Evolutionary conservation across 2,888 invertebrate species (phyloP), one percentile per base, ranked within the genome.

Genomic region (Harpalus rubripes): DNA sequence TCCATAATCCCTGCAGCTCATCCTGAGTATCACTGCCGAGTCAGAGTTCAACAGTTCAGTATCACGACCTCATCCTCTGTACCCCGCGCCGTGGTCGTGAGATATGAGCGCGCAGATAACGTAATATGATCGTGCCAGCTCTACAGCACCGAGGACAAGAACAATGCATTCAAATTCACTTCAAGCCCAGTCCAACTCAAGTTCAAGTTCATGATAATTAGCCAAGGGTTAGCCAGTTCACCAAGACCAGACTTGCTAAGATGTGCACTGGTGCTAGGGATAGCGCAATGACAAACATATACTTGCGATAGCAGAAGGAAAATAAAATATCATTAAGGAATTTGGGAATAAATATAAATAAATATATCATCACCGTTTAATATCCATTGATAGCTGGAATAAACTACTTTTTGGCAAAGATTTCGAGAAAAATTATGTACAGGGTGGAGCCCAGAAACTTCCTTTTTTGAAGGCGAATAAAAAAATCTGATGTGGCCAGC

Each of bases 131-230:
- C 84, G 76, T 84, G 84, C 61, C 26, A 15, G 59, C 59, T 15
- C 63, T n/a, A 18, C 18, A 18, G 26, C 26, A 12, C 22, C 18
- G 8, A 18, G 41, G 76, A 76, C 78, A 56, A 78, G 78, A 85
- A 85, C 85, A 85, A 85, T 85, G 85, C 85, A 80, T 85, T 76
- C 80, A 85, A 86, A 87, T 87, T 86, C 82, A 86, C 85, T 86
- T 86, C 82, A 52, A 52, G 44, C 44, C 44, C 44, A 52, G 44
- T 52, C 44, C 44, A 12, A 52, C 44, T 52, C 44, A 85, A 86
- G 87, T 86, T 87, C 86, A 87, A 86, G 86, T 86, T 86, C 82
- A 85, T 84, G 86, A 87, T 88, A 88, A 88, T 88, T 87, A 88
- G 85, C 68, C 52, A 44, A 39, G 68, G 79, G 76, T 78, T 76